These are phyloP conservation scores for Sorex maritimensis DNA, from an alignment of 2,797 vertebrate species.

Conservation along the genomic window DNA sequence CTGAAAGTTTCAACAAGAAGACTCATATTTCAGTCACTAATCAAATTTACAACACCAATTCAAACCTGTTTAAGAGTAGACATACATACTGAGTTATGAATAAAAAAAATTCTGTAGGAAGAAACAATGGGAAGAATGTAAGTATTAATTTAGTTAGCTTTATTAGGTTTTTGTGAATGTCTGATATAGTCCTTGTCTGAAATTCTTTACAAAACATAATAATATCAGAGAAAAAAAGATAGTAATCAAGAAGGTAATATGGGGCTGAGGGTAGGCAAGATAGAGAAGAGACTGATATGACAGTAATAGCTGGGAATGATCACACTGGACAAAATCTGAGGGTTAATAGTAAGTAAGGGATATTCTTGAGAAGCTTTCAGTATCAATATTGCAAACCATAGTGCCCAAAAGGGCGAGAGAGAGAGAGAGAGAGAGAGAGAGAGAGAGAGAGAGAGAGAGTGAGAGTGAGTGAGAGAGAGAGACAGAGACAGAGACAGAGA, in stretches of 20 bases:
- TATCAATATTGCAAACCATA: no score
- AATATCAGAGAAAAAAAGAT: not conserved
- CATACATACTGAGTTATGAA: not conserved
- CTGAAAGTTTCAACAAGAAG: not conserved
- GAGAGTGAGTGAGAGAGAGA: no score
- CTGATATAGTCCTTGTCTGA: not conserved
- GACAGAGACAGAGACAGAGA: no score
- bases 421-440: no score
- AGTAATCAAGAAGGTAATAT: not conserved
- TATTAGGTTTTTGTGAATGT: slow-evolving; percentile 20
- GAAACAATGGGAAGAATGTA: not conserved
- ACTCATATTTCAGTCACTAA: not conserved
- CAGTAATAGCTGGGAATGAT: no score
- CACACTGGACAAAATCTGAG: no score
- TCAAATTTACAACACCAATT: not conserved
- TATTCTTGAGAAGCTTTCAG: no score
- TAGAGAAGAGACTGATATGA: no score
- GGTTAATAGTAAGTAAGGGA: no score
- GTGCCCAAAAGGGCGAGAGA: no score
- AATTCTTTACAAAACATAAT: slow-evolving; percentile 18
- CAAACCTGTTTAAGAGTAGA: slow-evolving; percentile 57
- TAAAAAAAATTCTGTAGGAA: slow-evolving; percentile 14
- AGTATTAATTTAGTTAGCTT: slow-evolving; percentile 36
- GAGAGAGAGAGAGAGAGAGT: no score
- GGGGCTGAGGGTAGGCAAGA: no score